Evolutionary conservation across 2,113 vertebrate genomes (phyloP).

Genomic region (Eublepharis macularius): DNA sequence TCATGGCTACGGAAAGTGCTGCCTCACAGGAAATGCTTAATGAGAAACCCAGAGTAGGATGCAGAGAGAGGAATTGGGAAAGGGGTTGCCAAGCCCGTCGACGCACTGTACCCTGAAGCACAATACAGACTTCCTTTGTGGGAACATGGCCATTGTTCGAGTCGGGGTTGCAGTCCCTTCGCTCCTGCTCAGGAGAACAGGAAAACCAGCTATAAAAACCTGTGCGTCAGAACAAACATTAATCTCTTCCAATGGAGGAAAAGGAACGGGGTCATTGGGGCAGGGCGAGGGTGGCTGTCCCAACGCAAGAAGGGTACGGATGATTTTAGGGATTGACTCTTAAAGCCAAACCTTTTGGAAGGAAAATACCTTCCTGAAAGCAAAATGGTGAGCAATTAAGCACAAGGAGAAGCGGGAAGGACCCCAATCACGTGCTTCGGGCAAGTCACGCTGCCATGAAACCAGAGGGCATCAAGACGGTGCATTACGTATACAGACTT

Average conservation of each 20-base stretch:
- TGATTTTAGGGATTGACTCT: not conserved
- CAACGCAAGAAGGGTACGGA: not conserved
- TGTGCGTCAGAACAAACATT: not conserved
- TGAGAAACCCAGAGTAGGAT: not conserved
- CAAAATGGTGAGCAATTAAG: not conserved
- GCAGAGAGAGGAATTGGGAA: not conserved
- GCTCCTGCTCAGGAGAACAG: not conserved
- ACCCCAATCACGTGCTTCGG: no score
- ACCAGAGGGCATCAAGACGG: no score
- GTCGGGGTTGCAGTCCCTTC: not conserved
- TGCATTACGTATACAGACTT: no score
- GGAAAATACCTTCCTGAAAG: not conserved
- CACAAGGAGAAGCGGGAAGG: no score
- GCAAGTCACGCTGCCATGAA: no score
- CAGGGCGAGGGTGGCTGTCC: no score
- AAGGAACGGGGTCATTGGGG: not conserved
- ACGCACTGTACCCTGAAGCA: not conserved
- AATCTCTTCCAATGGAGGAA: not conserved
- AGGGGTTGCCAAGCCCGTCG: not conserved
- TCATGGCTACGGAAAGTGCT: not conserved
- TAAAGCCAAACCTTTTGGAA: not conserved
- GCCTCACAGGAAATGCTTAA: not conserved
- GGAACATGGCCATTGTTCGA: not conserved
- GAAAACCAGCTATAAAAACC: not conserved
- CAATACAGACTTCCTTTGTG: constrained; percentile 7